phyloP scores from a whole-genome alignment of 2,888 invertebrate species.

The Eupithecia pulchellata region DNA sequence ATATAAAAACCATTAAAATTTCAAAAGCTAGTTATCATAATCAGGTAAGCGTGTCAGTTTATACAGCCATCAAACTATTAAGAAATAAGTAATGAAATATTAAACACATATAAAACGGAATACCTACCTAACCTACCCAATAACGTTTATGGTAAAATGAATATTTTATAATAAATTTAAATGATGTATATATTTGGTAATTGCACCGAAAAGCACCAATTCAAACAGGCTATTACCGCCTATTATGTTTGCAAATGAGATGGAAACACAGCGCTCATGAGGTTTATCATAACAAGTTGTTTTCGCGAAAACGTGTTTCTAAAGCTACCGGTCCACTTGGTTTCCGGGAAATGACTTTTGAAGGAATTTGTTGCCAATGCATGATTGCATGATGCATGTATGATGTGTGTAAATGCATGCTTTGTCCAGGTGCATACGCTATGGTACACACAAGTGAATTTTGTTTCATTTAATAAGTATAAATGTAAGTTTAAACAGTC shows the following conservation, averaged over 20 bases:
- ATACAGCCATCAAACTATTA: not conserved
- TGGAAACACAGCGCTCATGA: constrained; percentile 6
- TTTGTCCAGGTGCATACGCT: not conserved
- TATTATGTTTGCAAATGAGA: constrained; percentile 16
- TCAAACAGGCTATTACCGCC: constrained; percentile 2
- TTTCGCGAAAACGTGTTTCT: not conserved
- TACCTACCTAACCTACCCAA: not conserved
- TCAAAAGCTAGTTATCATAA: not conserved
- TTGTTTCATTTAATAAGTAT: not conserved
- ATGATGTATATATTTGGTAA: not conserved
- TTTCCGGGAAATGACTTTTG: not conserved
- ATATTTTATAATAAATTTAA: no score
- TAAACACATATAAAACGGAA: not conserved
- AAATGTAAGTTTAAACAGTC: not conserved
- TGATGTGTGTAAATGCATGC: no score
- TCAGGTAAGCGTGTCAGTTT: not conserved
- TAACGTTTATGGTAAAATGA: no score
- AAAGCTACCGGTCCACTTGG: not conserved
- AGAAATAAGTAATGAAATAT: not conserved
- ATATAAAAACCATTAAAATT: no score
- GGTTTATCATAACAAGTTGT: constrained; percentile 8
- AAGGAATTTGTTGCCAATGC: not conserved
- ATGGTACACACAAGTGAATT: not conserved
- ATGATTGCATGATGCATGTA: no score
- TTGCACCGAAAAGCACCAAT: not conserved